phyloP scores from a whole-genome alignment of 2,888 invertebrate species.

The Drosophila prostipennis region DNA sequence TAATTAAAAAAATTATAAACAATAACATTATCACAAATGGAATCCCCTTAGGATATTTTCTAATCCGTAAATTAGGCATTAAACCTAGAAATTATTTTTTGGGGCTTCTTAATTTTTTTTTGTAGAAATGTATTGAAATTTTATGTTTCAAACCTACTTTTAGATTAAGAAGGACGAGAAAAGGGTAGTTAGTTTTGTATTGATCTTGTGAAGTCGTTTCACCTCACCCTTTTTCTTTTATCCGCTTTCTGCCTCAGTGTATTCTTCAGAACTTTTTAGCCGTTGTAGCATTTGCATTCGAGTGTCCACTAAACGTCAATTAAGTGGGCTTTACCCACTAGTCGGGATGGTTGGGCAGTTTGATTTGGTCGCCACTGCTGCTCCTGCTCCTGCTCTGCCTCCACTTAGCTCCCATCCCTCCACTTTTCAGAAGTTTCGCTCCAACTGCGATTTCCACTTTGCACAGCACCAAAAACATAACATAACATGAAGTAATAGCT shows the following conservation, averaged over 20 bases:
- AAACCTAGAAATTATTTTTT: too few relatives aligned
- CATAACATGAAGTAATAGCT: slow-evolving; percentile 57
- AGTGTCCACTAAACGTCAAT: slow-evolving; percentile 83
- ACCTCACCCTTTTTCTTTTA: too few relatives aligned
- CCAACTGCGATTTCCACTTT: slow-evolving; percentile 70
- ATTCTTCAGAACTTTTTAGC: slow-evolving; percentile 14
- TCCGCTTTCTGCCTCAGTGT: slow-evolving; percentile 11
- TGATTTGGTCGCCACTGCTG: slow-evolving; percentile 64
- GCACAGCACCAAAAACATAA: slow-evolving; percentile 69
- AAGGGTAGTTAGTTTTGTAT: too few relatives aligned
- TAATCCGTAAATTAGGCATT: too few relatives aligned
- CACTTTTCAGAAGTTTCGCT: slow-evolving; percentile 29
- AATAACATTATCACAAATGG: too few relatives aligned
- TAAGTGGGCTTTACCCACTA: slow-evolving; percentile 74
- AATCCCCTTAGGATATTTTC: too few relatives aligned
- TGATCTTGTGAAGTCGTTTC: too few relatives aligned
- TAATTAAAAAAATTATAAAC: too few relatives aligned
- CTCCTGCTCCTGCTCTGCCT: slow-evolving; percentile 13
- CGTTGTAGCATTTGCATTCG: slow-evolving; percentile 64
- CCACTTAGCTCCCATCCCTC: slow-evolving; percentile 22
- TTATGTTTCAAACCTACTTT: too few relatives aligned
- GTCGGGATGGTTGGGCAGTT: slow-evolving; percentile 51
- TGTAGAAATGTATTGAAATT: too few relatives aligned
- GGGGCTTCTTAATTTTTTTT: too few relatives aligned
- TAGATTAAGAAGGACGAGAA: too few relatives aligned